Evolutionary conservation across 2,113 vertebrate species (phyloP), one percentile per base, ranked within the genome.

Genomic region (Physeter macrocephalus): DNA sequence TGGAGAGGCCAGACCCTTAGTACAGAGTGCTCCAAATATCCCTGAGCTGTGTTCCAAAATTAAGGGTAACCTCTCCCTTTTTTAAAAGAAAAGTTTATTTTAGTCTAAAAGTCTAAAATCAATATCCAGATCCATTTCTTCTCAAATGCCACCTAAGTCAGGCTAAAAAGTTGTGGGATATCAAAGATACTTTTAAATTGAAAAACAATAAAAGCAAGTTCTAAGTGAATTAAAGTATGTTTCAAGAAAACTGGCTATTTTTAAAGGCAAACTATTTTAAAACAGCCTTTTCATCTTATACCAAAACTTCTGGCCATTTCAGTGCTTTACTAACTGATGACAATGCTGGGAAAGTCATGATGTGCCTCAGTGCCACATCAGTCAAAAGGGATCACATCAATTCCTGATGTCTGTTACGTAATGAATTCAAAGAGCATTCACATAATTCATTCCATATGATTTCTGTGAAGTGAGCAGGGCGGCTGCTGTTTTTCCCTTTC

Each of bases 161-260:
- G 77, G 82, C 57, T 94, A 93, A 90, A 92, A 93, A 89, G 8
- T 62, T 85, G 29, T 93, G 89, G 54, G 77, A 23, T 77, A 97
- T 34, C 52, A 89, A 92, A 94, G 71, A 13, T 82, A 92, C 13
- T 74, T 97, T 87, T 72, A 91, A 91, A 52, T 61, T 90, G 64
- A 94, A 72, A 95, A 88, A 82, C 6, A 93, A 93, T 75, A 88
- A 94, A 97, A 92, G 6, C 41, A 95, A 94, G 62, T 80, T 90
- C 61, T 89, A 72, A 89, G 12, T 75, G 72, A 96, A 82, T 85
- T 95, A 67, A 90, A 77, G 52, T n/a, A 78, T 91, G 31, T 69
- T 96, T 96, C 87, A 92, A 67, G 54, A 84, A 94, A 96, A 75
- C 39, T 61, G 81, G 61, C 85, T 91, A 21, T 74, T 90, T 94